These are phyloP conservation scores for Lasius fuliginosus DNA, from an alignment of 2,888 invertebrate species.

Conservation along the genomic window DNA sequence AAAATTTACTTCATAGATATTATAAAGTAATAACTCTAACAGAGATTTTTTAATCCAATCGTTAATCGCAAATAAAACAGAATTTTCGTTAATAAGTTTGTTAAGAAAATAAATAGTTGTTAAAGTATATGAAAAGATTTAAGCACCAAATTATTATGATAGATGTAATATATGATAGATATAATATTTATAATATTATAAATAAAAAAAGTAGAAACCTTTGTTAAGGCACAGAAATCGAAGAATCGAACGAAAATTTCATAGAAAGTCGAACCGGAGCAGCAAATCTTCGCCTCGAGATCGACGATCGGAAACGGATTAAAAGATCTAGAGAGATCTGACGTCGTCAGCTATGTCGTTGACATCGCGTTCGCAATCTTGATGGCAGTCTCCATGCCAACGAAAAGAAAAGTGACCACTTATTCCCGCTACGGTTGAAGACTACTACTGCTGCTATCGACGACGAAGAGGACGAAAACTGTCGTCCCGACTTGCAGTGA, in stretches of 20 bases:
- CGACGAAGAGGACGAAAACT: slow-evolving; percentile 4
- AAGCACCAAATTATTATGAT: neutral
- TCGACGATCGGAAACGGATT: neutral
- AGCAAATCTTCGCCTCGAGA: slow-evolving; percentile 4
- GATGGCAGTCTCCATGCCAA: neutral
- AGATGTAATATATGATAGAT: slow-evolving; percentile 2
- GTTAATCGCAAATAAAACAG: neutral
- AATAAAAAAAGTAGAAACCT: neutral
- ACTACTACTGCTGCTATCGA: slow-evolving; percentile 3
- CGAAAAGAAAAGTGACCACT: slow-evolving; percentile 42
- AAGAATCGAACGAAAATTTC: slow-evolving; percentile 12
- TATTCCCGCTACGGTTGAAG: neutral
- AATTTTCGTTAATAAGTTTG: neutral
- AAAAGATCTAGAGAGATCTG: neutral
- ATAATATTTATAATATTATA: neutral
- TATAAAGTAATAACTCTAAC: neutral
- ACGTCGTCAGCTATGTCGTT: neutral
- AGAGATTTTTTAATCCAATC: neutral
- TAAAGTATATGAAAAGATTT: neutral
- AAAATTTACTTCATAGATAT: neutral
- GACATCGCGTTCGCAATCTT: neutral
- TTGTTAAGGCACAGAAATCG: neutral
- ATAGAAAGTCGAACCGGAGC: slow-evolving; percentile 14
- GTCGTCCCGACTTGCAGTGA: slow-evolving; percentile 2
- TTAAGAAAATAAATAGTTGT: neutral